Conservation (phyloP, 2,888 invertebrate species). For the Macroteleia sp. region DNA sequence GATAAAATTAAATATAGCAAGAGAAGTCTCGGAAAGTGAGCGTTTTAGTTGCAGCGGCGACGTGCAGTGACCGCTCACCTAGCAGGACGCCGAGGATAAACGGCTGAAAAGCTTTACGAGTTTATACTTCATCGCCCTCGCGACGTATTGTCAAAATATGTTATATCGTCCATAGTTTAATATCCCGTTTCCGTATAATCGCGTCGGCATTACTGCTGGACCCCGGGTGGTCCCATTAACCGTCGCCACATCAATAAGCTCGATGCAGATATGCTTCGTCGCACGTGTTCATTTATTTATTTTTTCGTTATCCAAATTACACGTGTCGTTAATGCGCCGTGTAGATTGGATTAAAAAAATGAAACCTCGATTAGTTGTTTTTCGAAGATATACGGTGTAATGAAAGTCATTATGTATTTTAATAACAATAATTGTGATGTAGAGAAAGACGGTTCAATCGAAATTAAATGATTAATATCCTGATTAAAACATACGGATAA, state of each 20-base stretch:
- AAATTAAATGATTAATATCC: no score
- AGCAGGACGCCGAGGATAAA: conserved; percentile 69
- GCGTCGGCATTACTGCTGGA: conserved; percentile 76
- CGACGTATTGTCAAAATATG: conserved; percentile 81
- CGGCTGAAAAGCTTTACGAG: conserved; percentile 76
- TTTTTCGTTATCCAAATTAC: conserved; percentile 43
- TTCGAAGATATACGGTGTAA: not conserved
- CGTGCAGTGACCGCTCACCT: conserved; percentile 53
- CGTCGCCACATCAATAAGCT: conserved; percentile 69
- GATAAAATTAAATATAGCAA: conserved; percentile 53
- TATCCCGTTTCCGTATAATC: conserved; percentile 83
- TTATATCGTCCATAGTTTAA: conserved; percentile 78
- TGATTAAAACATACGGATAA: no score
- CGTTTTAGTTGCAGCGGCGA: conserved; percentile 45
- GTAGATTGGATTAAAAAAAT: conserved; percentile 7
- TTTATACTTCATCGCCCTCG: conserved; percentile 76
- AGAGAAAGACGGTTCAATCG: no score
- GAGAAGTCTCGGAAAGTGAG: conserved; percentile 34
- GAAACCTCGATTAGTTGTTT: conserved; percentile 1
- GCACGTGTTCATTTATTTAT: conserved; percentile 49
- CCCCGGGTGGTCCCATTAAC: conserved; percentile 80
- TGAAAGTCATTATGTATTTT: conserved; percentile 15
- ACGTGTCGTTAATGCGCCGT: conserved; percentile 27
- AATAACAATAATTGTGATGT: no score
- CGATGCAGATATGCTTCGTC: conserved; percentile 50